These are phyloP conservation scores for Penaeus indicus DNA, from an alignment of 1,140 invertebrate species.

Conservation along the genomic window DNA sequence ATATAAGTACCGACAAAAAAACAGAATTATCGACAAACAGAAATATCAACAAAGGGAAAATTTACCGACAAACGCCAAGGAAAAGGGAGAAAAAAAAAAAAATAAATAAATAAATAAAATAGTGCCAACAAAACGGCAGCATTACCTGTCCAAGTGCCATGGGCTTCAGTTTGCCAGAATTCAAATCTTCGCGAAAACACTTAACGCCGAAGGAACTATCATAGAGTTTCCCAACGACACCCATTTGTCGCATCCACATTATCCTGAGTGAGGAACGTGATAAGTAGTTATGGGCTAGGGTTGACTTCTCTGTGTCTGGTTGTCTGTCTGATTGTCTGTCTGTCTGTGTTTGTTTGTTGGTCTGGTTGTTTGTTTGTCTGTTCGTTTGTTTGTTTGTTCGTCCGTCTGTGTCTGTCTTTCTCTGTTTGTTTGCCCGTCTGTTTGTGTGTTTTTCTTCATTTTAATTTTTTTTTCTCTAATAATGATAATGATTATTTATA, in stretches of 20 bases:
- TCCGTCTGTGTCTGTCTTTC: not conserved
- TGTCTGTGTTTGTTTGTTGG: not conserved
- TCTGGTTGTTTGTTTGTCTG: not conserved
- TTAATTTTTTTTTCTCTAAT: too few relatives aligned
- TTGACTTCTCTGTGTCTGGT: not conserved
- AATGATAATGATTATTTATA: too few relatives aligned
- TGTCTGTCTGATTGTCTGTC: not conserved
- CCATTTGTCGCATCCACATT: slow-evolving; percentile 25
- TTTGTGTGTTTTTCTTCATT: not conserved
- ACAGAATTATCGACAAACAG: too few relatives aligned
- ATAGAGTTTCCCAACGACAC: not conserved
- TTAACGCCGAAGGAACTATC: slow-evolving; percentile 13
- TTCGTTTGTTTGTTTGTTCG: not conserved
- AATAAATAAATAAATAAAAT: not conserved
- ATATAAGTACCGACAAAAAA: too few relatives aligned
- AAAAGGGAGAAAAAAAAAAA: too few relatives aligned
- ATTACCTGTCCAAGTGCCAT: not conserved
- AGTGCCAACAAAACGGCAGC: not conserved
- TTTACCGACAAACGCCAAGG: too few relatives aligned
- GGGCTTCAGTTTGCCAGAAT: not conserved
- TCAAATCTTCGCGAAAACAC: slow-evolving; percentile 2
- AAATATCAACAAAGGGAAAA: too few relatives aligned
- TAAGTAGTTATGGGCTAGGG: not conserved
- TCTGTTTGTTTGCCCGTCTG: not conserved
- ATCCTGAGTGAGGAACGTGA: not conserved